Conservation (phyloP, 2,113 vertebrate genomes). For the Leucopternis melanops region DNA sequence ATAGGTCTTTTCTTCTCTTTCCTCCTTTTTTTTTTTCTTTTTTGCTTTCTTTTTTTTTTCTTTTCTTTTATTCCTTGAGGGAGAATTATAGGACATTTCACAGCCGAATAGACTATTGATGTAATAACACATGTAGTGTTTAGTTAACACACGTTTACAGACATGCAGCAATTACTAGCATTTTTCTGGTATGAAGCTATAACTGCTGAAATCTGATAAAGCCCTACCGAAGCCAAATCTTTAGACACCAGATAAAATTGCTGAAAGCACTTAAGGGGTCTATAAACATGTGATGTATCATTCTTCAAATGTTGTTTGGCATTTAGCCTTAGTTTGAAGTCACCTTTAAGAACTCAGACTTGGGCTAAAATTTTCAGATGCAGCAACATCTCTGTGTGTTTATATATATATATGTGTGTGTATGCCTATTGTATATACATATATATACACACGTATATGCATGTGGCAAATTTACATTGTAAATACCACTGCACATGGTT, state of each 20-base stretch:
- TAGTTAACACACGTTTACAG: not conserved
- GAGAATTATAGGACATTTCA: not conserved
- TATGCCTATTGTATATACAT: not conserved
- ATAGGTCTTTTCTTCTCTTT: not conserved
- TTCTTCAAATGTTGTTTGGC: not conserved
- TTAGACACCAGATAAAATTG: not conserved
- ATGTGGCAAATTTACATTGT: not conserved
- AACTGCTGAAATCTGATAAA: not conserved
- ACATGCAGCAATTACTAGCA: not conserved
- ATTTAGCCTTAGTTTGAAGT: not conserved
- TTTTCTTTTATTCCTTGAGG: not conserved
- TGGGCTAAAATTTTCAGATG: not conserved
- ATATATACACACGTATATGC: not conserved
- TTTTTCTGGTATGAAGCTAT: slow-evolving; percentile 6
- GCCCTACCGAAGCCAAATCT: not conserved
- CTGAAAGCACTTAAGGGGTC: not conserved
- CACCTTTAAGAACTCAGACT: not conserved
- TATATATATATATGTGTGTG: not conserved
- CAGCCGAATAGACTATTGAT: not conserved
- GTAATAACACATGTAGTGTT: not conserved
- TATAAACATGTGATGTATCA: not conserved
- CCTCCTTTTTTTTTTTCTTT: not conserved
- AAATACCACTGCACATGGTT: not conserved
- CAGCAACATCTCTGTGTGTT: not conserved
- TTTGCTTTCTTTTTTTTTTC: too few relatives aligned